Percentiles rank a stretch among this genome's conserved stretches.
Conservation (phyloP, 2,888 invertebrate species). For the Diaphora mendica region DNA sequence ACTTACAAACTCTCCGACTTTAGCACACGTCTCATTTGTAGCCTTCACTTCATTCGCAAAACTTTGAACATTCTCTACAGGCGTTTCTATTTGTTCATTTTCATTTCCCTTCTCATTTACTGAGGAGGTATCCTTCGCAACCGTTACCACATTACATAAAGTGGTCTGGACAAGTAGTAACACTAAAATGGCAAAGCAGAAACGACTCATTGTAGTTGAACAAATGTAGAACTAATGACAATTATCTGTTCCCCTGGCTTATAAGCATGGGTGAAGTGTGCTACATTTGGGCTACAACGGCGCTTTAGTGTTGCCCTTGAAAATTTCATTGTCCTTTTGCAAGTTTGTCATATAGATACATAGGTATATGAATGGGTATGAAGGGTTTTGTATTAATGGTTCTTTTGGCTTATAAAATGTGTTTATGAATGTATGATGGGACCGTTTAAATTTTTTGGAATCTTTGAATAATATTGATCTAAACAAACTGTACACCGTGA, state of each 20-base stretch:
- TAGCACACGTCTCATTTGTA: background rate
- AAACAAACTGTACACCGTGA: no score
- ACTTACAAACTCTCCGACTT: slow-evolving; percentile 13
- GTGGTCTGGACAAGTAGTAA: background rate
- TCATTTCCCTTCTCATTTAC: background rate
- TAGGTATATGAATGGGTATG: background rate
- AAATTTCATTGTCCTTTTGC: background rate
- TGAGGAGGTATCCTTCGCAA: background rate
- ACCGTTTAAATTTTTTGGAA: no score
- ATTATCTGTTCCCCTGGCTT: slow-evolving; percentile 21
- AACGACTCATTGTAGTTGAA: slow-evolving; percentile 6
- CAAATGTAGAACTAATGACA: slow-evolving; percentile 29
- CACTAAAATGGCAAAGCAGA: background rate
- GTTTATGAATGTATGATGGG: background rate
- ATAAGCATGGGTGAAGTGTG: slow-evolving; percentile 38
- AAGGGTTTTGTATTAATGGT: background rate
- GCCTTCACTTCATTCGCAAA: background rate
- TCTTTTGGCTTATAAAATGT: no score
- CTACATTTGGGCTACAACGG: slow-evolving; percentile 5
- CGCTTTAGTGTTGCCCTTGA: slow-evolving; percentile 7
- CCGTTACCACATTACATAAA: background rate
- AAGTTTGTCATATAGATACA: background rate
- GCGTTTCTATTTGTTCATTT: background rate
- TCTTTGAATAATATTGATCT: no score
- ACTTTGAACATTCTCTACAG: background rate